Base-by-base conservation (phyloP, 2,888 invertebrate species). In the Drosophila rubida region DNA sequence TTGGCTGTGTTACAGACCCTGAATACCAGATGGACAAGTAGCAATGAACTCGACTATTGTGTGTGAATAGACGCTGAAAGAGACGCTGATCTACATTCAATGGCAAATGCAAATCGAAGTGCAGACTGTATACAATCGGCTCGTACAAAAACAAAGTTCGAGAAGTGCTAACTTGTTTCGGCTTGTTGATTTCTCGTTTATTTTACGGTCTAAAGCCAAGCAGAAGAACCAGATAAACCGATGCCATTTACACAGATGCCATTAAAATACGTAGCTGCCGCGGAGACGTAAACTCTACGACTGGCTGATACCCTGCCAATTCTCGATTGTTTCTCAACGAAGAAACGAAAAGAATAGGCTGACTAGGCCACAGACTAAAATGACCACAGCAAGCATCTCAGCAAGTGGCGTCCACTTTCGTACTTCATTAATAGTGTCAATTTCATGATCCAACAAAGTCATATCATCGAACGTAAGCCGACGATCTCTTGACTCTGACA, bases 41-140 rank as follows among this genome's bases (percentile, higher is more conserved):
- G 60, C 78, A 82, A 74, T 77, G 77, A 79, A 82, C 64, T 79
- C 59, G 39, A 13, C 11, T n/a, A 42, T 45, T 30, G 1, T 49
- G n/a, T 23, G 19, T 16, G 41, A 58, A 19, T 30, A 37, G 46
- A 44, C 30, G 60, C 37, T n/a, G 5, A 32, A 32, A 32, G 30
- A 30, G 41, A 22, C 30, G n/a, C 45, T 71, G 61, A 50, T 71
- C 55, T 49, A 71, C 27, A 59, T 71, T 51, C 66, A 66, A 66
- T 70, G 70, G 46, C 75, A 70, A 66, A 75, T 61, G 66, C 59
- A 51, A 63, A 72, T 72, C 61, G 22, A 37, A 41, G 14, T 32
- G 41, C 19, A 49, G 7, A 5, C 11, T 14, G 4, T 7, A 51
- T 35, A 4, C 14, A 9, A n/a, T 11, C 30, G 11, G 9, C 2